phyloP scores from a whole-genome alignment of 2,797 vertebrate genomes.

The Myripristis murdjan region DNA sequence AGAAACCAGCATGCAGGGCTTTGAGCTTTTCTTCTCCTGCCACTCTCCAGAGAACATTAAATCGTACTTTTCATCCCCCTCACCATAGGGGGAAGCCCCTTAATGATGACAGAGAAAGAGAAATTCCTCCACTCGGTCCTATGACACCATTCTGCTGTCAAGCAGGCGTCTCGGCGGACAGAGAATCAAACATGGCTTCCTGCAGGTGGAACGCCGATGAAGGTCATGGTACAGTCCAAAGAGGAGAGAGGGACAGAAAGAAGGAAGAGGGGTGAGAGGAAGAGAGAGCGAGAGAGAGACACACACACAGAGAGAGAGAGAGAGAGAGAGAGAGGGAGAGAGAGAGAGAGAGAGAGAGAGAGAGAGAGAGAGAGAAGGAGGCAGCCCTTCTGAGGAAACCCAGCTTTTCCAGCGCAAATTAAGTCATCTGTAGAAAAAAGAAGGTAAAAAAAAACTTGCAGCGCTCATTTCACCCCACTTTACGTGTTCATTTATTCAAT shows the following conservation, averaged over 20 bases:
- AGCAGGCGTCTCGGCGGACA: slow-evolving; percentile 85
- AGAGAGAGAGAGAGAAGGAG: slow-evolving; percentile 57
- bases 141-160: slow-evolving; percentile 90
- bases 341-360: slow-evolving; percentile 25
- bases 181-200: slow-evolving; percentile 93
- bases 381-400: slow-evolving; percentile 78
- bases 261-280: slow-evolving; percentile 52
- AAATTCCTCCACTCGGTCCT: slow-evolving; percentile 91
- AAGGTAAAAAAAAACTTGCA: slow-evolving; percentile 27
- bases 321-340: no score
- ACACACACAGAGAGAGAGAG: no score
- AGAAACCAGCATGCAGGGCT: slow-evolving; percentile 89
- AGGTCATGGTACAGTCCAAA: slow-evolving; percentile 88
- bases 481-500: slow-evolving; percentile 40
- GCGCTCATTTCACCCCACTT: slow-evolving; percentile 75
- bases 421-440: slow-evolving; percentile 87
- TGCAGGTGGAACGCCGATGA: slow-evolving; percentile 90
- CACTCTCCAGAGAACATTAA: slow-evolving; percentile 94
- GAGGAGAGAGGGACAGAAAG: slow-evolving; percentile 63
- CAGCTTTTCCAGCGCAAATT: slow-evolving; percentile 88
- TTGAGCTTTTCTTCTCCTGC: slow-evolving; percentile 89
- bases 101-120: slow-evolving; percentile 93
- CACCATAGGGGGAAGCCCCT: slow-evolving; percentile 90
- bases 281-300: no score
- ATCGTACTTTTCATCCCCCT: slow-evolving; percentile 93